These are phyloP conservation scores for Ifrita kowaldi DNA, from an alignment of 2,113 vertebrate genomes.

Conservation along the genomic window DNA sequence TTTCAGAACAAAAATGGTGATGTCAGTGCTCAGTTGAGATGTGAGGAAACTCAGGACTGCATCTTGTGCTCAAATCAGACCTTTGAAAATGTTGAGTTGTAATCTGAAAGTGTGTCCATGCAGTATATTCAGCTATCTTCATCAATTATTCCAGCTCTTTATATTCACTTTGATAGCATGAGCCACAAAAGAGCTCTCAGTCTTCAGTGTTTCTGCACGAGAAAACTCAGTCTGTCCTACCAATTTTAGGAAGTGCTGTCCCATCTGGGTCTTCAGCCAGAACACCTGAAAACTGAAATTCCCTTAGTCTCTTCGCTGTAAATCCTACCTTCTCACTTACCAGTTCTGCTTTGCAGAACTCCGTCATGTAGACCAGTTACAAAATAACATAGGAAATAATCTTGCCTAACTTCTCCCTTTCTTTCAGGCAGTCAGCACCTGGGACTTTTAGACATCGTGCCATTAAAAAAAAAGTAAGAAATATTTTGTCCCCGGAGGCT, in stretches of 20 bases:
- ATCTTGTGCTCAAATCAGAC: not conserved
- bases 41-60: not conserved
- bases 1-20: not conserved
- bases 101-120: not conserved
- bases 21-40: not conserved
- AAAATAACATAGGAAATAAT: not conserved
- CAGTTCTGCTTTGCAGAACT: not conserved
- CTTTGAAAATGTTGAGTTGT: not conserved
- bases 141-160: not conserved
- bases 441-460: not conserved
- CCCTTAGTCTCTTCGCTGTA: not conserved
- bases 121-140: not conserved
- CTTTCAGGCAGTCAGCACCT: not conserved
- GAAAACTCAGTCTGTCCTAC: not conserved
- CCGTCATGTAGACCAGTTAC: not conserved
- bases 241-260: not conserved
- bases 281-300: not conserved
- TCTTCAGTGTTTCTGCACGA: constrained; percentile 21
- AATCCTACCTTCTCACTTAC: not conserved
- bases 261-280: not conserved
- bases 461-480: constrained; percentile 13
- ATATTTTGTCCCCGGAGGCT: not conserved
- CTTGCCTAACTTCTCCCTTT: not conserved
- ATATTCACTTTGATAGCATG: not conserved
- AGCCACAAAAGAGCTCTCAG: constrained; percentile 21